Base-by-base conservation (phyloP, 1,140 invertebrate genomes). In the Drosophila busckii region DNA sequence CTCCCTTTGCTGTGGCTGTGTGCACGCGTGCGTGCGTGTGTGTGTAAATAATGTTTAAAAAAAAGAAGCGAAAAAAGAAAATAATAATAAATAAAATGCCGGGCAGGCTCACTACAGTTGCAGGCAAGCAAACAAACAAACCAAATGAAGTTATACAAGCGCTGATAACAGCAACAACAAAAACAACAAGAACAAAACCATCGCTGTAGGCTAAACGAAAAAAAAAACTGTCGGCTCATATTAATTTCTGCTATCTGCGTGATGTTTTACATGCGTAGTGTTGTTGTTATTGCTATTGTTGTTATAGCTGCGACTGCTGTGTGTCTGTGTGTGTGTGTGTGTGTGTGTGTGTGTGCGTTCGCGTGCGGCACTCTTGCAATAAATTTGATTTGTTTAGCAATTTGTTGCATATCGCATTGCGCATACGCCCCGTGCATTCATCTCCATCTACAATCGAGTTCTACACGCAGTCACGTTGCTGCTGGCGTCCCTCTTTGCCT, bases 381-480 rank as follows among this genome's bases (percentile, higher is more conserved):
- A 82, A 82, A 82, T 82, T 82, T 82, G 75, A 82, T 82, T 82
- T 82, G 75, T 82, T 82, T 82, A 82, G 75, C 75, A 82, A 82
- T 82, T 82, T 82, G 75, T 82, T 75, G 75, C 75, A 82, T 82
- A 82, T 82, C 75, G 65, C 75, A 80, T 66, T 80, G 73, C 73
- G 75, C 69, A 82, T 78, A 78, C 73, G 75, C 73, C 73, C 73
- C 73, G 50, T 78, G 52, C 73, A 78, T 78, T 58, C 73, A 78
- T 78, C 73, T 80, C 52, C n/a, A n/a, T n/a, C n/a, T n/a, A n/a
- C n/a, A n/a, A n/a, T n/a, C n/a, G n/a, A n/a, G n/a, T n/a, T n/a
- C n/a, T n/a, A n/a, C 31, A 28, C 38, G 16, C 52, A 66, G 63
- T 54, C 64, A 67, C 64, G 67, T 62, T 31, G 7, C 2, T 52